These are phyloP conservation scores for Cebidichthys violaceus DNA, from an alignment of 2,113 vertebrate species.

Conservation along the genomic window DNA sequence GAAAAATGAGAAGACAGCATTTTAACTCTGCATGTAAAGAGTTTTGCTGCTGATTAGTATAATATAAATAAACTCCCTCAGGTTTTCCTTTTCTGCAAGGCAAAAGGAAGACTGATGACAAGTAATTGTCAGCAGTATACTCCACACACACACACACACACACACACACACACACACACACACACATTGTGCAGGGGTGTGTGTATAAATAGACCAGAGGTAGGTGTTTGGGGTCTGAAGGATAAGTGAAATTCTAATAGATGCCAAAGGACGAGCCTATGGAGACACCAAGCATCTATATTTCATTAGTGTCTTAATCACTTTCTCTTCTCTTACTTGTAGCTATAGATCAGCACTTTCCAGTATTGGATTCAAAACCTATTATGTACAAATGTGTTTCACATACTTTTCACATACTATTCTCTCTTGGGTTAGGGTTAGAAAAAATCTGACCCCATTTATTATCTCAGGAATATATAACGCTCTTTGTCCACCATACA, in stretches of 20 bases:
- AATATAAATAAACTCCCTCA: constrained; percentile 29
- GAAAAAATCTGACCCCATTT: background rate
- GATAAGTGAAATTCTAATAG: constrained; percentile 73
- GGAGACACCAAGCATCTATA: constrained; percentile 48
- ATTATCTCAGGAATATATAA: background rate
- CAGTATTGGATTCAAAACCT: background rate
- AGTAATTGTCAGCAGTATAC: constrained; percentile 50
- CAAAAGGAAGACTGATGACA: constrained; percentile 31
- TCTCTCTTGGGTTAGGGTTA: background rate
- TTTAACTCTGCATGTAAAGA: constrained; percentile 14
- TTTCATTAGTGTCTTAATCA: constrained; percentile 31
- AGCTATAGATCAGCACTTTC: constrained; percentile 2
- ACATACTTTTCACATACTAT: constrained; percentile 24
- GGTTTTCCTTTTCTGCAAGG: constrained; percentile 21
- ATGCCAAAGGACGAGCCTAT: constrained; percentile 65
- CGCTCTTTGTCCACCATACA: too few species aligned
- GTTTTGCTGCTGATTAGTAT: constrained; percentile 23
- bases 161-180: background rate
- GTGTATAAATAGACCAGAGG: constrained; percentile 68
- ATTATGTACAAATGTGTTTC: constrained; percentile 37
- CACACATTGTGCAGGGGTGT: constrained; percentile 10
- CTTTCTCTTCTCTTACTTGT: constrained; percentile 14
- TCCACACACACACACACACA: constrained; percentile 3
- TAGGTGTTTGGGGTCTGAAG: constrained; percentile 58
- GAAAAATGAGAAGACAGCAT: background rate